Evolutionary conservation across 1,140 invertebrate genomes (phyloP), one percentile per base, ranked within the genome.

Genomic region (Bombyx mandarina): DNA sequence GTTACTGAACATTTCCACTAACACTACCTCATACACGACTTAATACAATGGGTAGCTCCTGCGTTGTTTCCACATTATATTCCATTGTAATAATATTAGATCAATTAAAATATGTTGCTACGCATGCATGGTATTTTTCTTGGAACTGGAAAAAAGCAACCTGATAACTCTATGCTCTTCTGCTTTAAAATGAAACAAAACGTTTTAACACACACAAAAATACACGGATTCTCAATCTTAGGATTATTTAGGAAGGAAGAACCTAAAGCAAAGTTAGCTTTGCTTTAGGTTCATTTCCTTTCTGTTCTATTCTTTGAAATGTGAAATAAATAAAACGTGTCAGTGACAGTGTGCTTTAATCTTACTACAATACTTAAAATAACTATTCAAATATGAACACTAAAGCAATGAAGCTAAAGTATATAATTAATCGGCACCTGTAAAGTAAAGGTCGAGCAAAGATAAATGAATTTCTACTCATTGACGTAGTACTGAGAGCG

Each of bases 401-500:
- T 60, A 50, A 47, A 7, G 22, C 6, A 22, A 10, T 22, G 18
- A 6, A 42, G 2, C 18, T 54, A 67, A 58, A 60, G 55, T 22
- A 54, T 46, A 53, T 54, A 56, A 61, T 58, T 5, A 8, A 42
- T 54, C 50, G 46, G 8, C 8, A 54, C 8, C 6, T 8, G 7
- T 8, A 48, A 49, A 60, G 57, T 69, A 61, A 60, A 66, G 64
- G 62, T 64, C 58, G 63, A 57, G 61, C 62, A 48, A 53, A 69
- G 67, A 69, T 69, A 66, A 67, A 70, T 70, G 67, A 67, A 70
- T 70, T 70, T 67, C 62, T 62, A 67, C 67, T 70, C 67, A 70
- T 70, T 70, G 65, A 60, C 63, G 65, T 67, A 67, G 65, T 67
- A 70, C 67, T 65, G 65, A 60, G 65, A 35, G 45, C 58, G 46